Evolutionary conservation across 2,888 invertebrate genomes (phyloP), one percentile per base, ranked within the genome.

Genomic region (Stramonita haemastoma): DNA sequence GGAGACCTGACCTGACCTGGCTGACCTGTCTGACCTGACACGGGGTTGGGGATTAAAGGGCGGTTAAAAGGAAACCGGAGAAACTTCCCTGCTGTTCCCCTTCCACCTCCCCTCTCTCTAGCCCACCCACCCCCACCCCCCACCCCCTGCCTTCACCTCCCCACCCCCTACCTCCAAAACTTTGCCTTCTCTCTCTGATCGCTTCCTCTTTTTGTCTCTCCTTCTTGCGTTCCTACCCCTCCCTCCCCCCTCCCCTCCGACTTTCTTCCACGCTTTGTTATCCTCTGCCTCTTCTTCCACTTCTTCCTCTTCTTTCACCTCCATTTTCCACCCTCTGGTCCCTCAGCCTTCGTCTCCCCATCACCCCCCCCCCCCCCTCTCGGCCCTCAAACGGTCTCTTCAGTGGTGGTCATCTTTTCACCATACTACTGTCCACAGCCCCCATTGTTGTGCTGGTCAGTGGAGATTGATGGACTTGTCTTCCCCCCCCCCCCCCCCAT

Each of bases 1-100:
- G 73, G n/a, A 73, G 73, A 73, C 73, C 73, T 73, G 73, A 70
- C 70, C n/a, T n/a, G n/a, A 46, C 46, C 73, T 73, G n/a, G n/a
- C 73, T 73, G 73, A 46, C 46, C 46, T 46, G 46, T 2, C 46
- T 46, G 46, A 73, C 73, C 73, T 73, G 73, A 73, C 73, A 73
- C 11, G 73, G 6, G 73, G 73, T 5, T 22, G n/a, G n/a, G 73
- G 73, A 73, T 73, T 73, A 73, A n/a, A n/a, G 73, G 73, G 73
- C n/a, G 26, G n/a, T 73, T n/a, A 73, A 73, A 73, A n/a, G 73
- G n/a, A 73, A 73, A n/a, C 11, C n/a, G 73, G n/a, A n/a, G n/a
- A 70, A 73, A 73, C 73, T 73, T n/a, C 73, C 73, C 73, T 73
- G n/a, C 73, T n/a, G n/a, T 0, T 22, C n/a, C 6, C n/a, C 26